These are phyloP conservation scores for Protobothrops flavoviridis DNA, from an alignment of 2,113 vertebrate species.

Conservation along the genomic window DNA sequence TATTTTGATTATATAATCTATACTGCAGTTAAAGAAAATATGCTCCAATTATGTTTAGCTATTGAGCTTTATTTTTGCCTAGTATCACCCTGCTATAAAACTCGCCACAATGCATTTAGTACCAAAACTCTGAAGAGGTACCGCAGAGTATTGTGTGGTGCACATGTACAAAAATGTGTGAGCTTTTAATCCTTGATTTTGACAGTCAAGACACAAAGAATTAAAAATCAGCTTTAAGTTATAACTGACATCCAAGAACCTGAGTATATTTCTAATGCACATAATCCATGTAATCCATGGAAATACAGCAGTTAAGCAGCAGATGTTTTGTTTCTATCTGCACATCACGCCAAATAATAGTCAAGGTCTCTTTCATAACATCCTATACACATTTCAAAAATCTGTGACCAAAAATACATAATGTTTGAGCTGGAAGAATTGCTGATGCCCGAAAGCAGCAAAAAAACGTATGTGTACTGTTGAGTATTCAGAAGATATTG, in stretches of 20 bases:
- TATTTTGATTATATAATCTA: not conserved
- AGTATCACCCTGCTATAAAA: not conserved
- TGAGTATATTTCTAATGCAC: constrained; percentile 1
- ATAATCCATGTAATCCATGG: not conserved
- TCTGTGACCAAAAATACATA: not conserved
- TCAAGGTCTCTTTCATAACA: not conserved
- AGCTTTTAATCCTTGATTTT: not conserved
- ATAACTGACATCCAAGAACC: not conserved
- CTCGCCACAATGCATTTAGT: not conserved
- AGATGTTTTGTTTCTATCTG: not conserved
- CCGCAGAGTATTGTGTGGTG: not conserved
- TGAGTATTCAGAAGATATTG: not conserved
- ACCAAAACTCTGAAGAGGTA: not conserved
- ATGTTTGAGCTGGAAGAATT: not conserved
- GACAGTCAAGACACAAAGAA: not conserved
- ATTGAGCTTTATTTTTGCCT: not conserved
- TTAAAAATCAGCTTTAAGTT: constrained; percentile 1
- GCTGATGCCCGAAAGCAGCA: not conserved
- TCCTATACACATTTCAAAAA: not conserved
- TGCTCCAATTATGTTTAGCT: not conserved
- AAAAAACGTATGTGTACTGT: not conserved
- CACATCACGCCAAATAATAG: not conserved
- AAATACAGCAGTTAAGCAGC: not conserved
- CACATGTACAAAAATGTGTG: not conserved
- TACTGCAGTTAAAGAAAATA: not conserved